phyloP scores from a whole-genome alignment of 2,888 invertebrate genomes.

The Athalia rosae region DNA sequence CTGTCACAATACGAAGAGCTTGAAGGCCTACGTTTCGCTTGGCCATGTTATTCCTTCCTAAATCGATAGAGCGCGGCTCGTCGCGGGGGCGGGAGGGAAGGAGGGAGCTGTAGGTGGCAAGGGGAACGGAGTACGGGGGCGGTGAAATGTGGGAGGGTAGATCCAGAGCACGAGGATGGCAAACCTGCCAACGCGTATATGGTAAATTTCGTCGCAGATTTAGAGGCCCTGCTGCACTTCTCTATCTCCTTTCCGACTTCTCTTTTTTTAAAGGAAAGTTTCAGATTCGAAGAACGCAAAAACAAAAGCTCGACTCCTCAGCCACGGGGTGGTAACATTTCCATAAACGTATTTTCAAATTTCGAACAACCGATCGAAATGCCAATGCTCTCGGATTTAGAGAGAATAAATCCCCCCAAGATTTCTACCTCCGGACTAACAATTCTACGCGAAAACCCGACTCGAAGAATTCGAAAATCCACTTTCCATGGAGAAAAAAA shows the following conservation, averaged over 20 bases:
- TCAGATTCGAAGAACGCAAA: neutral
- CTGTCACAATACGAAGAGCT: slow-evolving; percentile 27
- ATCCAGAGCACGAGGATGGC: slow-evolving; percentile 15
- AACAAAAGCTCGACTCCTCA: too few species aligned
- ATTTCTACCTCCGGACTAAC: too few species aligned
- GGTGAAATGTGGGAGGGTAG: slow-evolving; percentile 1
- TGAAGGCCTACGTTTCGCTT: slow-evolving; percentile 49
- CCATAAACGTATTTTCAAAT: neutral
- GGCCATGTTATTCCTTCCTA: slow-evolving; percentile 58
- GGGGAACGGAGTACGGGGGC: slow-evolving; percentile 6
- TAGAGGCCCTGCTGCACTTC: neutral
- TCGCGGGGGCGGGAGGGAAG: slow-evolving; percentile 47
- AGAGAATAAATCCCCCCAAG: too few species aligned
- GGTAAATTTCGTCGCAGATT: slow-evolving; percentile 17
- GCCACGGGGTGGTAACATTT: neutral
- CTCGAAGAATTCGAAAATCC: too few species aligned
- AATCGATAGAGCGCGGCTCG: slow-evolving; percentile 62
- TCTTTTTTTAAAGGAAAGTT: neutral
- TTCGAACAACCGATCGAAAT: too few species aligned
- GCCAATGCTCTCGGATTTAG: too few species aligned
- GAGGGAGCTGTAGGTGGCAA: neutral
- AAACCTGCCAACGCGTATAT: slow-evolving; percentile 1
- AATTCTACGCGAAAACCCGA: too few species aligned
- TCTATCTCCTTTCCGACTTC: too few species aligned
- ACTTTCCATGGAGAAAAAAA: too few species aligned